These are phyloP conservation scores for Aphrocallistes beatrix DNA, from an alignment of 37 sponge, comb jelly and placozoan genomes.

Conservation along the genomic window DNA sequence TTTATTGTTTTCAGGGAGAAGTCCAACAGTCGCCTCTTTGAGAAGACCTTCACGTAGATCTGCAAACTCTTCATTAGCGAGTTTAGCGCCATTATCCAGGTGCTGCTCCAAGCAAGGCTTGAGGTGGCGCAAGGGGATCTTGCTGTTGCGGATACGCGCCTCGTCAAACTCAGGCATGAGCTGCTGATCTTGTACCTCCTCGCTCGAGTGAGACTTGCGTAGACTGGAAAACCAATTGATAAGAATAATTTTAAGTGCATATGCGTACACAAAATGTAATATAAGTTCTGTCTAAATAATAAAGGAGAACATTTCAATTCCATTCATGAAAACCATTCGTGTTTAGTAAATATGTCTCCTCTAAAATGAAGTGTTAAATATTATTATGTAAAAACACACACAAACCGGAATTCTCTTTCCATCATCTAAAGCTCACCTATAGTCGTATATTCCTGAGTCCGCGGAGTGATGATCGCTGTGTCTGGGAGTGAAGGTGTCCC, in stretches of 20 bases:
- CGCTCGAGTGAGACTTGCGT: background rate
- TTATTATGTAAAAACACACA: no score
- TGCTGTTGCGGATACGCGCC: background rate
- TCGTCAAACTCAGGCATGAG: background rate
- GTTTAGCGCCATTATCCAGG: background rate
- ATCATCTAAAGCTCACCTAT: background rate
- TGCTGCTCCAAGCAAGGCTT: constrained; percentile 1
- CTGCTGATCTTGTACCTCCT: background rate
- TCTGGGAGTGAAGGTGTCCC: no score
- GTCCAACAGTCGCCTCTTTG: background rate
- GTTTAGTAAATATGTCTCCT: no score
- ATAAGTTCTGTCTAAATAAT: no score
- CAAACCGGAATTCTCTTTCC: background rate
- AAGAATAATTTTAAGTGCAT: no score
- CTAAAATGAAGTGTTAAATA: no score
- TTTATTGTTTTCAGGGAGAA: background rate
- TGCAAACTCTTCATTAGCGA: background rate
- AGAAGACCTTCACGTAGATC: background rate
- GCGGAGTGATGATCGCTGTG: no score
- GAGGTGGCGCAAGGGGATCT: background rate
- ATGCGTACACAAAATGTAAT: no score
- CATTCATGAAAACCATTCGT: no score
- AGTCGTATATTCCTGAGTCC: background rate
- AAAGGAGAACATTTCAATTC: no score
- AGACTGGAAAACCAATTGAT: no score